Base-by-base conservation (phyloP, 1,140 invertebrate species). In the Oreohelix idahoensis region DNA sequence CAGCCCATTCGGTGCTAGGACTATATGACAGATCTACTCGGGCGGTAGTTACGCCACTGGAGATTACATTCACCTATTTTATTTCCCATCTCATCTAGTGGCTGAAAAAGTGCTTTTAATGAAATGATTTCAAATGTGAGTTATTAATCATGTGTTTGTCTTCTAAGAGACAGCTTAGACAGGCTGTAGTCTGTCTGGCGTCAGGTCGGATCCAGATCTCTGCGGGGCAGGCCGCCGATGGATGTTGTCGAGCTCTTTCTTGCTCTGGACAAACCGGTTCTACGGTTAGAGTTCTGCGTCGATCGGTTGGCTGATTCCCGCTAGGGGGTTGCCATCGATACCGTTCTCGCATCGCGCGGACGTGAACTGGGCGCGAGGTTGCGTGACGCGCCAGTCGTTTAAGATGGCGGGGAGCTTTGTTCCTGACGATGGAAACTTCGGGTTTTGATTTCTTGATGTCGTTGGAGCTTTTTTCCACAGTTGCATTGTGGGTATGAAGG, bases 141-240 rank as follows among this genome's bases (percentile, higher is more conserved):
- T 20, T 23, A 58, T 58, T 58, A 58, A 58, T 58, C 53, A 58
- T 58, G 53, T 4, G 10, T 10, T 32, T 66, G n/a, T 32, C 29
- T 66, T 66, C 5, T 15, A 32, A 32, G n/a, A 29, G n/a, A 32
- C n/a, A 66, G 1, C 1, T 66, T 11, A 29, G 63, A 66, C 63
- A 35, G n/a, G n/a, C 20, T 8, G n/a, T 32, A 29, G 63, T 66
- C 63, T 32, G 63, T 23, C 63, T 66, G 63, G 63, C 63, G 63
- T 66, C 63, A 5, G n/a, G 10, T 2, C 0, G 63, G n/a, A 66
- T n/a, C 38, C 23, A n/a, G 71, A 39, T n/a, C 71, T 29, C 71
- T 29, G 71, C 71, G 42, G 71, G 71, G 29, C 42, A 49, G 71
- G 71, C 39, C 71, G 71, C 71, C 38, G 71, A 74, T 42, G 71